Base-by-base conservation (phyloP, 1,140 invertebrate genomes). In the Ruditapes philippinarum region DNA sequence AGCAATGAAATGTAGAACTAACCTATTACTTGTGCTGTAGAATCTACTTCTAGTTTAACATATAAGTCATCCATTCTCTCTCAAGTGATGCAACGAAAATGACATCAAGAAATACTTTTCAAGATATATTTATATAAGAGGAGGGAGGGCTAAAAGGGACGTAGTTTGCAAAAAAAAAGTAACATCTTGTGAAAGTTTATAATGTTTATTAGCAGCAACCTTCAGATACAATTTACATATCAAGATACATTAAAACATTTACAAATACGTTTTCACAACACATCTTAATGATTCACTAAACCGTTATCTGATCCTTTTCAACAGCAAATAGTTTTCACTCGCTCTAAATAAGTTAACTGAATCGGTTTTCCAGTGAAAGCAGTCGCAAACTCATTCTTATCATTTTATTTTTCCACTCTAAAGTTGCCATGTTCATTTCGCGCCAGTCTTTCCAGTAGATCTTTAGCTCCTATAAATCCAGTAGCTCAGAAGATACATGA, bases 401-500 rank as follows among this genome's bases (percentile, higher is more conserved):
- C 40, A 68, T 68, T 65, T 73, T 84, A 57, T 49, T 84, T 73
- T n/a, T 73, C 82, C 82, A 84, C 38, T 73, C 17, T 36, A 84
- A 73, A 11, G 65, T 84, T 84, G 73, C 73, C 65, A 73, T 84
- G 42, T 84, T 31, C 49, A 40, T 73, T 33, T 73, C 62, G 4
- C 82, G 62, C 65, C 40, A 84, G 33, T 84, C n/a, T 45, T n/a
- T 36, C 19, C 80, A 82, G 28, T 42, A 73, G 9, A 84, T 73
- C 25, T 73, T 84, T 25, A 84, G n/a, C 73, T 84, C 54, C 33
- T 31, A 84, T 31, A 73, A 45, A 19, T 49, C 82, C 1, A 73
- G 5, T 40, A 73, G 11, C 25, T 84, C 28, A 3, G 65, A 40
- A 31, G 65, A 31, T 38, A 84, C 33, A 38, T 84, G 65, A 19